These are phyloP conservation scores for Ophthalmolycus amberensis DNA, from an alignment of 2,113 vertebrate species.

Conservation along the genomic window DNA sequence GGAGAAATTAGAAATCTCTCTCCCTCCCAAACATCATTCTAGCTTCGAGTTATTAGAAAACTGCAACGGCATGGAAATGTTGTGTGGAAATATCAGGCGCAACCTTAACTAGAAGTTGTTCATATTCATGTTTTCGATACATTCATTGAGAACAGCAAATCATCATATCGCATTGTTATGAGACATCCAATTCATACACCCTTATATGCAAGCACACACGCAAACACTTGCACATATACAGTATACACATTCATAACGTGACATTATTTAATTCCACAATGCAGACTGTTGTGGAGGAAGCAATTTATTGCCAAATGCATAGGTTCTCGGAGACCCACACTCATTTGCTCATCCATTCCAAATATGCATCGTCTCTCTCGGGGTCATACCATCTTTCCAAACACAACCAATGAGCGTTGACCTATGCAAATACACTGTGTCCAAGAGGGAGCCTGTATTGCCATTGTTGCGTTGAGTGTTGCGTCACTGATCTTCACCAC, in stretches of 20 bases:
- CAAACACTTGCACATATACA: slow-evolving; percentile 19
- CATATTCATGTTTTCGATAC: slow-evolving; percentile 24
- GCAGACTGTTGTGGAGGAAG: slow-evolving; percentile 28
- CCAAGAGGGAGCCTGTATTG: slow-evolving; percentile 39
- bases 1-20: slow-evolving; percentile 29
- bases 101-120: slow-evolving; percentile 5
- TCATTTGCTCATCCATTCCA: slow-evolving; percentile 20
- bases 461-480: slow-evolving; percentile 53
- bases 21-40: slow-evolving; percentile 4
- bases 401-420: slow-evolving; percentile 37
- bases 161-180: slow-evolving; percentile 29
- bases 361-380: slow-evolving; percentile 9
- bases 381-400: slow-evolving; percentile 13
- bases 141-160: slow-evolving; percentile 28
- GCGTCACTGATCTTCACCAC: slow-evolving; percentile 59
- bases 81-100: slow-evolving; percentile 8
- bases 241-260: slow-evolving; percentile 34
- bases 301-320: slow-evolving; percentile 51
- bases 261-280: slow-evolving; percentile 60
- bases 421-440: slow-evolving; percentile 69
- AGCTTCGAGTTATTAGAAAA: slow-evolving; percentile 15
- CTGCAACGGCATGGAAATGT: slow-evolving; percentile 13
- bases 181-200: background rate
- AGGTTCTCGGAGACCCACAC: slow-evolving; percentile 13
- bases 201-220: slow-evolving; percentile 2